Evolutionary conservation across 2,797 vertebrate species (phyloP).

Genomic region (Danio tinwini): DNA sequence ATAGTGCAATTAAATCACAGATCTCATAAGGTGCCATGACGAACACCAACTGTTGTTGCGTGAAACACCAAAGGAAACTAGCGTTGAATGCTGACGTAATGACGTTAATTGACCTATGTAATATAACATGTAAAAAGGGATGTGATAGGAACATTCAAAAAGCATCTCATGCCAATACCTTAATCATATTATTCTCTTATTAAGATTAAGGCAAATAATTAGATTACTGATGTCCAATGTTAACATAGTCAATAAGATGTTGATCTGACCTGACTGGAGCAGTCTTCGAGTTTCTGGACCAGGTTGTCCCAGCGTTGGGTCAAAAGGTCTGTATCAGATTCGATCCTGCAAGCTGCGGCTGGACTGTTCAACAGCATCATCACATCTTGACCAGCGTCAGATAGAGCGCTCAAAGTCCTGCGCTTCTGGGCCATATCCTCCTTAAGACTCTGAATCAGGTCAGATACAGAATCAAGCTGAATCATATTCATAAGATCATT

Average conservation of each 20-base stretch:
- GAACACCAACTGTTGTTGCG: too few relatives aligned
- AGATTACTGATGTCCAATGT: too few relatives aligned
- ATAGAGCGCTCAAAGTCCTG: constrained; percentile 86
- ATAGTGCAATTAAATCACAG: too few relatives aligned
- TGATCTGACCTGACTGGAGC: constrained; percentile 88
- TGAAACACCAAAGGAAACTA: too few relatives aligned
- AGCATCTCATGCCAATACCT: too few relatives aligned
- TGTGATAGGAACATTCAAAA: too few relatives aligned
- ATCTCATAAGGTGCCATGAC: too few relatives aligned
- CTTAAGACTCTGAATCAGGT: constrained; percentile 78
- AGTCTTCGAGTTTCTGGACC: constrained; percentile 95
- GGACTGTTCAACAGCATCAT: constrained; percentile 80
- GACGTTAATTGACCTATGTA: too few relatives aligned
- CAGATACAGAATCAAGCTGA: neutral
- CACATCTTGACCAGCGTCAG: constrained; percentile 91
- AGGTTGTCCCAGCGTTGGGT: constrained; percentile 95
- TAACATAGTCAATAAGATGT: neutral
- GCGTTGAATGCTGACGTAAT: too few relatives aligned
- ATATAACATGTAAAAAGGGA: too few relatives aligned
- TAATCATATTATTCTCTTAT: too few relatives aligned
- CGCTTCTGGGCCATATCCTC: constrained; percentile 96
- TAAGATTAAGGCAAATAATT: neutral
- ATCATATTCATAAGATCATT: neutral
- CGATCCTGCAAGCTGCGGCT: constrained; percentile 80
- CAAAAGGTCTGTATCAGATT: constrained; percentile 86